A percentile compares a stretch with the other conserved stretches of the same genome.
phyloP scores from a whole-genome alignment of 2,797 vertebrate genomes.

The Dendrocincla fuliginosa region DNA sequence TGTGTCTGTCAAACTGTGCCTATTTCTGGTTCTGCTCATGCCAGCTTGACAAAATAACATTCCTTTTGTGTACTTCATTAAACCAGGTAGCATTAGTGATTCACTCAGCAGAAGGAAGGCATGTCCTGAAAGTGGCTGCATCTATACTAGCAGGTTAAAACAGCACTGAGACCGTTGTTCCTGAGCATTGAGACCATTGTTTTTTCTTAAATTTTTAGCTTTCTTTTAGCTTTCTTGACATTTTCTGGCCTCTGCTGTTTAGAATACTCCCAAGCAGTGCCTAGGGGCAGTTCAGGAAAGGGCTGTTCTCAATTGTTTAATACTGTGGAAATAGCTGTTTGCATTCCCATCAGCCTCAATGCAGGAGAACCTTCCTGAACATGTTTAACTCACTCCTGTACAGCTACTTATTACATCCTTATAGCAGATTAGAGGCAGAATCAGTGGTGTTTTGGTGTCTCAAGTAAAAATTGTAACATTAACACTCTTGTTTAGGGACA shows the following conservation, averaged over 20 bases:
- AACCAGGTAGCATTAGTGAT: background rate
- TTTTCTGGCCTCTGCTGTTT: background rate
- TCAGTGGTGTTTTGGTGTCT: background rate
- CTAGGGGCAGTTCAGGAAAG: background rate
- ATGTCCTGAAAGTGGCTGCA: background rate
- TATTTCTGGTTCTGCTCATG: background rate
- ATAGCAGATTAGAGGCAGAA: background rate
- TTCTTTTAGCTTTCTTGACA: background rate
- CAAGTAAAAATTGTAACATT: background rate
- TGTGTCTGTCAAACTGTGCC: background rate
- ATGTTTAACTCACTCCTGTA: background rate
- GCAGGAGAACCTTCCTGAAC: background rate
- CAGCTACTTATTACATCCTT: background rate
- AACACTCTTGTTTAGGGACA: background rate
- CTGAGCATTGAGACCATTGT: accelerated
- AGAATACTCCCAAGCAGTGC: background rate
- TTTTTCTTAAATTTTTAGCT: background rate
- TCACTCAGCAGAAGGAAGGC: background rate
- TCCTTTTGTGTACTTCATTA: background rate
- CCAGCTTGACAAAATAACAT: background rate
- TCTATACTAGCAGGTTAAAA: background rate
- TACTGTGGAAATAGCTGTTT: background rate
- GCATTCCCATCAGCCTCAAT: accelerated
- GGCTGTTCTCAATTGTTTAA: background rate
- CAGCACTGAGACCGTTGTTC: background rate